Base-by-base conservation (phyloP, 1,140 invertebrate species). In the Melitaea cinxia region DNA sequence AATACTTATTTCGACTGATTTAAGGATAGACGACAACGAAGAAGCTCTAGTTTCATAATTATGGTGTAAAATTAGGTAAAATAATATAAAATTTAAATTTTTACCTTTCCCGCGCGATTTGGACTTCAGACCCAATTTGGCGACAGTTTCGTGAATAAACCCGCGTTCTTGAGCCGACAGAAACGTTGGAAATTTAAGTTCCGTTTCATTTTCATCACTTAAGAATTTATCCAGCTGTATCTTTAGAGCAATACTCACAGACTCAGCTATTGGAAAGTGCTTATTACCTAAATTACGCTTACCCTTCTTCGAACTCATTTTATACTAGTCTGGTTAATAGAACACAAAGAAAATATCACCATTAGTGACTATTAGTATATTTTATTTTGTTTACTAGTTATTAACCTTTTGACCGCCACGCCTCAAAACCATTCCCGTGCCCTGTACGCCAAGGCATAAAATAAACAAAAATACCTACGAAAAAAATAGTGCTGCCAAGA, bases 131-230 rank as follows among this genome's bases (percentile, higher is more conserved):
- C 95, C 95, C 63, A 95, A 82, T 65, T 93, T 88, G 4, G 79
- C 84, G 1, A 93, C 94, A 15, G 94, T 89, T 64, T 93, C 89
- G 83, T 97, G 96, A 53, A 97, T 93, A 78, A 96, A 96, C n/a
- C 94, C 95, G 80, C 96, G 91, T 78, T 97, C 95, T 68, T 93
- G 93, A 1, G 94, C 93, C 17, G 93, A 95, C 33, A 97, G 92
- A 6, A 95, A 95, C 4, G 95, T 95, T 21, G 95, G 95, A 88
- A 96, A 96, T 69, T 93, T 93, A 4, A 91, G 72, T 60, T 92
- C 91, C 0, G 88, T 91, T 67, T 93, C 92, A 74, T 95, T 94
- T 70, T 92, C 91, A 63, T 93, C 84, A 39, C 84, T 89, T 21
- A 94, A 75, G 68, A 96, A 94, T 64, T 94, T 94, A 71, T 94